Evolutionary conservation across 1,140 invertebrate species (phyloP).

Genomic region (Drosophila watanabei): DNA sequence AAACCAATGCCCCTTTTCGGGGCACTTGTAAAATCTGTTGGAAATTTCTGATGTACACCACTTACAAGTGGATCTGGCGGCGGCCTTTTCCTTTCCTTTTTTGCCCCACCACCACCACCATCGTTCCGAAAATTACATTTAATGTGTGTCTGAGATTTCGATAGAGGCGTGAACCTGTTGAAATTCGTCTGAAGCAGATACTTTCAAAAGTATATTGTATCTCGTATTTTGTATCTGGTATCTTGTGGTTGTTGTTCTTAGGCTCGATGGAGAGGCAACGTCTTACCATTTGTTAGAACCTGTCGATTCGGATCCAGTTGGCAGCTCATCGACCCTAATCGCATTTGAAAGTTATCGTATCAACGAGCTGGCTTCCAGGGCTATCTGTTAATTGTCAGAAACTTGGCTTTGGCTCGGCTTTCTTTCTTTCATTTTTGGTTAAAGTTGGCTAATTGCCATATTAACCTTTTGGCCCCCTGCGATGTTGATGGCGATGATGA

Average conservation of each 20-base stretch:
- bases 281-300: constrained; percentile 69
- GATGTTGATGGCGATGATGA: constrained; percentile 40
- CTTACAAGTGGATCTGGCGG: constrained; percentile 57
- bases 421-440: constrained; percentile 42
- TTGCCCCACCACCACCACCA: no score
- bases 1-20: constrained; percentile 6
- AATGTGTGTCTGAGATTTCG: constrained; percentile 67
- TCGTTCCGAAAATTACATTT: constrained; percentile 65
- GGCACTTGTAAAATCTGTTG: constrained; percentile 76
- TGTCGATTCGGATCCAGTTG: constrained; percentile 62
- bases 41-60: constrained; percentile 74
- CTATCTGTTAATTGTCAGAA: constrained; percentile 49
- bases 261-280: neutral
- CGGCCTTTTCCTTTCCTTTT: constrained; percentile 28
- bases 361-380: constrained; percentile 13
- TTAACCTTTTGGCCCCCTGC: constrained; percentile 72
- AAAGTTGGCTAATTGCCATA: constrained; percentile 78
- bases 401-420: constrained; percentile 17
- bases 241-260: constrained; percentile 28
- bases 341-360: constrained; percentile 73
- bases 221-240: constrained; percentile 33
- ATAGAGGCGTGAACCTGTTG: constrained; percentile 80
- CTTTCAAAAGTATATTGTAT: constrained; percentile 48
- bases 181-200: constrained; percentile 48
- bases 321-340: constrained; percentile 73